Evolutionary conservation across 2,888 invertebrate species (phyloP).

Genomic region (Adela reaumurella): DNA sequence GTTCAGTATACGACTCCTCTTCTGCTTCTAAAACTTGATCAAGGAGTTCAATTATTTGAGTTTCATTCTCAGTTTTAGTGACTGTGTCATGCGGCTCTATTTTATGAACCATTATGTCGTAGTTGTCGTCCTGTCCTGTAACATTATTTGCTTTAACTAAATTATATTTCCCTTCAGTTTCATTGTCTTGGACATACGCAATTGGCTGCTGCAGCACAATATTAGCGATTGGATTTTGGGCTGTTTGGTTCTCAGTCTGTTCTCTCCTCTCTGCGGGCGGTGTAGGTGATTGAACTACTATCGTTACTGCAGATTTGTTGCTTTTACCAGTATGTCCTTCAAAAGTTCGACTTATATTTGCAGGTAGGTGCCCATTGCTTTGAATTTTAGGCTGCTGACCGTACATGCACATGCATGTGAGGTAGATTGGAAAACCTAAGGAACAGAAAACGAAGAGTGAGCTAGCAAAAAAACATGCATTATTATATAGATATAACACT

Average conservation of each 20-base stretch:
- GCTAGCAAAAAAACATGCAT: not conserved
- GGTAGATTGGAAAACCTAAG: slow-evolving; percentile 41
- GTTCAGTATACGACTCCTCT: slow-evolving; percentile 38
- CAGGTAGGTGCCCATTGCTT: slow-evolving; percentile 16
- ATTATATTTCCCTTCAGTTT: not conserved
- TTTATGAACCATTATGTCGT: slow-evolving; percentile 15
- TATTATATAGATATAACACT: not conserved
- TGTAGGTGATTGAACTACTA: slow-evolving; percentile 38
- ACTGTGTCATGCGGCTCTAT: slow-evolving; percentile 29
- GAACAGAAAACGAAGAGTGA: slow-evolving; percentile 8
- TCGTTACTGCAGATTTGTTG: slow-evolving; percentile 36
- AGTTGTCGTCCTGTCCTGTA: not conserved
- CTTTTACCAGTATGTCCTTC: slow-evolving; percentile 22
- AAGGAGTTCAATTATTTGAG: slow-evolving; percentile 44
- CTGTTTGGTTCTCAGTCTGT: slow-evolving; percentile 15
- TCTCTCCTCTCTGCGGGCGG: slow-evolving; percentile 30
- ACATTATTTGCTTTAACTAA: slow-evolving; percentile 15
- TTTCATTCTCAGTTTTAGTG: slow-evolving; percentile 42
- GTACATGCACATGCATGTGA: slow-evolving; percentile 30
- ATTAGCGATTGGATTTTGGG: slow-evolving; percentile 16
- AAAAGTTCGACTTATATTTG: slow-evolving; percentile 19
- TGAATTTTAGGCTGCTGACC: slow-evolving; percentile 17
- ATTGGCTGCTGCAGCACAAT: slow-evolving; percentile 5
- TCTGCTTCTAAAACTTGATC: slow-evolving; percentile 49
- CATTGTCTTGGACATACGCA: not conserved